Evolutionary conservation across 2,113 vertebrate genomes (phyloP), one percentile per base, ranked within the genome.

Genomic region (Megalops atlanticus): DNA sequence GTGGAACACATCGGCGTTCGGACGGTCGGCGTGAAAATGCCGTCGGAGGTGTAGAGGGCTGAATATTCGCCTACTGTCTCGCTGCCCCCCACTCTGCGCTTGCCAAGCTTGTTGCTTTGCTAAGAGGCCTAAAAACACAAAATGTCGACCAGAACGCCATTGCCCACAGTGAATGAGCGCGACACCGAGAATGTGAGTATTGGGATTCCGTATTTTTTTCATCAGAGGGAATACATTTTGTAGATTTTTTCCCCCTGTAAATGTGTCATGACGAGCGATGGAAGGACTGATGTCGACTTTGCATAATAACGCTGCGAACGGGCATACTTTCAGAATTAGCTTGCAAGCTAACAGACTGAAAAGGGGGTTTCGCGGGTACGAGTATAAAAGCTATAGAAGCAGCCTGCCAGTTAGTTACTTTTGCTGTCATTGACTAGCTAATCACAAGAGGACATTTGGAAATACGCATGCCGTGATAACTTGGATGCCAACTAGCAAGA

Each of bases 61-160:
- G 88, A 80, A 45, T 86, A 83, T 87, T 76, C 87, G 38, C 89
- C 88, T 73, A 85, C 86, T 85, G 79, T 76, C 76, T 79, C 77
- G 85, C 87, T 86, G 88, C 85, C 86, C 58, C 58, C 58, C n/a
- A 33, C 21, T 73, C 35, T 68, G 72, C 72, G 76, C 80, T 77
- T 77, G 74, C 71, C 70, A 40, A 85, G 85, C 82, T 79, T 80
- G 84, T 79, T 77, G 72, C 86, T 84, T 83, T 58, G 70, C 79
- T 74, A 47, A 77, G 88, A 78, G 85, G 88, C 88, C 87, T 85
- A 81, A 79, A 64, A 80, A 86, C 73, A 86, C 95, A 96, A 94
- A 75, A 96, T 96, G 95, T 95, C 95, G 93, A 95, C 95, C 85
- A 93, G 95, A 89, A 96, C 95, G 92, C 95, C 95, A 92, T 93